Conservation (phyloP, 2,888 invertebrate species). For the Cephonodes hylas region DNA sequence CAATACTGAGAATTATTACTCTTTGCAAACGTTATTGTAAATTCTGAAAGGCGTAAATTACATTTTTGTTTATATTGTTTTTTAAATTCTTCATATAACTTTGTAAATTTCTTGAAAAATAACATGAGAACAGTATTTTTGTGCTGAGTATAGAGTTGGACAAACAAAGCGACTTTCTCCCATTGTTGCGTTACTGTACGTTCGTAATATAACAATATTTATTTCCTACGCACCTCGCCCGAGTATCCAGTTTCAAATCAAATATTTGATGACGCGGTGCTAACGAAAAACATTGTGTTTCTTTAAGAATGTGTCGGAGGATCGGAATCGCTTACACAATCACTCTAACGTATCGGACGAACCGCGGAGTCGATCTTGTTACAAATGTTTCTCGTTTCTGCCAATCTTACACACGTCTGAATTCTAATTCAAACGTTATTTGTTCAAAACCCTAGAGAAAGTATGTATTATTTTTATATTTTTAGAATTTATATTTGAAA, state of each 20-base stretch:
- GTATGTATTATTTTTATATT: neutral
- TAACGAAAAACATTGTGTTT: constrained; percentile 10
- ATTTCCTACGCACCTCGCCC: neutral
- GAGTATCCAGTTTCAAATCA: constrained; percentile 8
- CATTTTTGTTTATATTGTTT: too few relatives aligned
- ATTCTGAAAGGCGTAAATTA: too few relatives aligned
- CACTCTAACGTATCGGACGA: neutral
- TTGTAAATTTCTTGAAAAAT: neutral
- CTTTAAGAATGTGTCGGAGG: neutral
- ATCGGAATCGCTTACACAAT: neutral
- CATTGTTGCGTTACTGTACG: neutral
- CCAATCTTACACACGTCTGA: neutral
- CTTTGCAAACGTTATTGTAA: too few relatives aligned
- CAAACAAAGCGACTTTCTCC: constrained; percentile 6
- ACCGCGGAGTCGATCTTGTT: neutral
- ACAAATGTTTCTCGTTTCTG: neutral
- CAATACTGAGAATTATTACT: too few relatives aligned
- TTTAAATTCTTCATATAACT: too few relatives aligned
- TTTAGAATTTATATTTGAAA: too few relatives aligned
- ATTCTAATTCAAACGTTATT: neutral
- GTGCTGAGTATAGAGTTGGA: neutral
- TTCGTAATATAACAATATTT: constrained; percentile 3
- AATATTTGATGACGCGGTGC: constrained; percentile 16
- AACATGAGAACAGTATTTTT: neutral
- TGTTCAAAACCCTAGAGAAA: neutral